Evolutionary conservation across 2,113 vertebrate species (phyloP).

Genomic region (Peromyscus polionotus): DNA sequence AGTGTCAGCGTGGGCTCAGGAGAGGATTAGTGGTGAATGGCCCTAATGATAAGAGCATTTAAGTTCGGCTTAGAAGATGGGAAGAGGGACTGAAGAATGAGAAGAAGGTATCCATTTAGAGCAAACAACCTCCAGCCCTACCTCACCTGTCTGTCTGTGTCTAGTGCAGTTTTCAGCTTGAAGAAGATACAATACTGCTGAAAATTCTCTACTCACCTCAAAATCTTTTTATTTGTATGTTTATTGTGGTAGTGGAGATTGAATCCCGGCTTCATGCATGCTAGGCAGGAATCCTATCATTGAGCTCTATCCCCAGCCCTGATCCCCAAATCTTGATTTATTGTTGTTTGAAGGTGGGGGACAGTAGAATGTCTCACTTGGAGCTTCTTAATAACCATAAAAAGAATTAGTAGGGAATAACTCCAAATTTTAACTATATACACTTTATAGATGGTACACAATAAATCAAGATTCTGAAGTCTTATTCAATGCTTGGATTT

Average conservation of each 20-base stretch:
- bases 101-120: neutral
- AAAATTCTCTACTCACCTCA: neutral
- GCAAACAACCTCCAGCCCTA: neutral
- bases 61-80: slow-evolving; percentile 39
- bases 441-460: neutral
- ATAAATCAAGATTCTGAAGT: slow-evolving; percentile 2
- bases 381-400: neutral
- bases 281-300: neutral
- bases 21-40: neutral
- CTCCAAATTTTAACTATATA: slow-evolving; percentile 20
- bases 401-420: slow-evolving; percentile 48
- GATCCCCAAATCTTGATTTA: neutral
- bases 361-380: slow-evolving; percentile 40
- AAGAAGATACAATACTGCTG: neutral
- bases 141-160: slow-evolving; percentile 18
- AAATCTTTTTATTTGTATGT: neutral
- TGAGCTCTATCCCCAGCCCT: neutral
- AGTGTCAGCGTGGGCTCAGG: neutral
- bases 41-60: neutral
- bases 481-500: slow-evolving; percentile 37
- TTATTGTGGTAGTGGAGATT: neutral
- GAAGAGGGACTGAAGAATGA: neutral
- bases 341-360: slow-evolving; percentile 1
- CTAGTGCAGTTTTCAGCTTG: slow-evolving; percentile 22
- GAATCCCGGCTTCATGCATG: neutral